These are phyloP conservation scores for Anoplius nigerrimus DNA, from an alignment of 2,888 invertebrate species.

Conservation along the genomic window DNA sequence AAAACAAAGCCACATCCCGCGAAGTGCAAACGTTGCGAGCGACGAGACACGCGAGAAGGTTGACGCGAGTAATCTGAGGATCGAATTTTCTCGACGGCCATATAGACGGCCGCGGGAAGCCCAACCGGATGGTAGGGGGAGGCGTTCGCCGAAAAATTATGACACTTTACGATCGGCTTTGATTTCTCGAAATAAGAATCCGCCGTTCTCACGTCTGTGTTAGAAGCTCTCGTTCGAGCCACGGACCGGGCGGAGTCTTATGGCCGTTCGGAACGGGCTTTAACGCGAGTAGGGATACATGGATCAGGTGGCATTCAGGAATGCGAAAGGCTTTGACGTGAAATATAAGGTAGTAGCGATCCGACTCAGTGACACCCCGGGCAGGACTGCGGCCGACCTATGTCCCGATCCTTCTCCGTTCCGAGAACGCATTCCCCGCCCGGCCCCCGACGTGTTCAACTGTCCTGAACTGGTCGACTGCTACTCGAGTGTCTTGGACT, in stretches of 20 bases:
- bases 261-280: constrained; percentile 3
- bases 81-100: constrained; percentile 20
- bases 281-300: constrained; percentile 28
- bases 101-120: constrained; percentile 25
- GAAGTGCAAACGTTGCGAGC: too few relatives aligned
- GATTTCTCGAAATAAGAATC: constrained; percentile 48
- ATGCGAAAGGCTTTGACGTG: constrained; percentile 57
- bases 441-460: constrained; percentile 8
- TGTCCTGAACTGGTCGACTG: constrained; percentile 19
- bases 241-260: constrained; percentile 18
- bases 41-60: constrained; percentile 8
- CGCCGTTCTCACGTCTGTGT: constrained; percentile 21
- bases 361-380: constrained; percentile 43
- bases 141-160: constrained; percentile 35
- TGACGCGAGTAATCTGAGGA: constrained; percentile 46
- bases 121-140: too few relatives aligned
- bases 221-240: constrained; percentile 32
- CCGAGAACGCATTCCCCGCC: constrained; percentile 38
- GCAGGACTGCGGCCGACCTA: constrained; percentile 26
- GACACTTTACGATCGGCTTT: constrained; percentile 47
- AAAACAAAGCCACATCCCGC: too few relatives aligned
- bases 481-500: constrained; percentile 3
- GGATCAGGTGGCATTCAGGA: constrained; percentile 64
- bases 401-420: constrained; percentile 30
- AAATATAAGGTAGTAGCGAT: constrained; percentile 55